These are phyloP conservation scores for Poeciliopsis infans DNA, from an alignment of 2,797 vertebrate genomes.

Conservation along the genomic window DNA sequence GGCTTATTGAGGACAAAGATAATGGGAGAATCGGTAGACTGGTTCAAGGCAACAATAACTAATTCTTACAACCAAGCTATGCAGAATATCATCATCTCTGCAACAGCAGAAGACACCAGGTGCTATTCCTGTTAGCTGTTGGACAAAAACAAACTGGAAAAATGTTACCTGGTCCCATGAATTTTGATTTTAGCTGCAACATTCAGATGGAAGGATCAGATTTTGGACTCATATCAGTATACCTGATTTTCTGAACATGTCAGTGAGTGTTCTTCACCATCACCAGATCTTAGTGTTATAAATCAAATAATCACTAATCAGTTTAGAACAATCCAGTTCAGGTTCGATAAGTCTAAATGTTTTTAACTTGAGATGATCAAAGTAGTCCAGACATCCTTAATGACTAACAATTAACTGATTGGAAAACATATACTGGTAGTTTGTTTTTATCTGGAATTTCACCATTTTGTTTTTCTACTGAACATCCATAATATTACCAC, in stretches of 20 bases:
- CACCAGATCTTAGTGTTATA: neutral
- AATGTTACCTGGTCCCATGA: neutral
- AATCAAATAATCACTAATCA: neutral
- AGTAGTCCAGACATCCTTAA: neutral
- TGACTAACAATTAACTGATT: neutral
- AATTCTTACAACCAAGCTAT: neutral
- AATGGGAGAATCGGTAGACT: neutral
- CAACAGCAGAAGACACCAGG: neutral
- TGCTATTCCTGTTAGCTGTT: neutral
- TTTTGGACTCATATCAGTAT: neutral
- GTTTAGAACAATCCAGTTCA: neutral
- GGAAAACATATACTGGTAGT: neutral
- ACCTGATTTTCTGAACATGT: neutral
- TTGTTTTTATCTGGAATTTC: neutral
- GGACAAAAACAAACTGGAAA: neutral
- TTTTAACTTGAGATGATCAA: neutral
- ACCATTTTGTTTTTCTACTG: neutral
- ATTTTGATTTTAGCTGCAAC: neutral
- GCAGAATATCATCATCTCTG: neutral
- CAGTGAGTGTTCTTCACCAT: neutral
- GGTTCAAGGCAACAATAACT: neutral
- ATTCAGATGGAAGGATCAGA: neutral
- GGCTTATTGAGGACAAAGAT: neutral
- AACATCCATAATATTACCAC: neutral
- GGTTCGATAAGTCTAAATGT: neutral